phyloP scores from a whole-genome alignment of 2,888 invertebrate species.

The Drosophila sordidula region DNA sequence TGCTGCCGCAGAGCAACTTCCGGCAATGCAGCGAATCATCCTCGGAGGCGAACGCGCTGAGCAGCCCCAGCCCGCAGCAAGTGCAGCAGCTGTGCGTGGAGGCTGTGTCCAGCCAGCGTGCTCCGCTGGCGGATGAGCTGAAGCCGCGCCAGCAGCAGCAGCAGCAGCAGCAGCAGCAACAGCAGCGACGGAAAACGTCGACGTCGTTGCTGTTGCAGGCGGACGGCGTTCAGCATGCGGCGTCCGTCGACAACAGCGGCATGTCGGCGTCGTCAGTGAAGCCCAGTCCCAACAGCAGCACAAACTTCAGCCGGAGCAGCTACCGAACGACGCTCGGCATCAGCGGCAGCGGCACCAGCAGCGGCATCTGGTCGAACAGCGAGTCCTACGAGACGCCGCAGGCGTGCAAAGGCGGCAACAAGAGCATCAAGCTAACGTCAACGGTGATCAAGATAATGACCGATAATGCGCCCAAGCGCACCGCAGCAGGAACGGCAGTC shows the following conservation, averaged over 20 bases:
- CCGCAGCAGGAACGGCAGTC: not conserved
- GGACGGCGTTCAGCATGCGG: slow-evolving; percentile 21
- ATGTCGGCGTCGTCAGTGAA: slow-evolving; percentile 1
- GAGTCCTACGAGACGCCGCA: slow-evolving; percentile 10
- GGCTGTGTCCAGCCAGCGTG: slow-evolving; percentile 39
- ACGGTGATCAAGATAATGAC: slow-evolving; percentile 60
- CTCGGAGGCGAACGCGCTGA: slow-evolving; percentile 17
- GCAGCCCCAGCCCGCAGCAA: not conserved
- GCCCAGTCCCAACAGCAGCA: slow-evolving; percentile 9
- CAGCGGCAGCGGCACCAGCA: slow-evolving; percentile 26
- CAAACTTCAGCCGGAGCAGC: not conserved
- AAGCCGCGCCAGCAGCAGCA: slow-evolving; percentile 8
- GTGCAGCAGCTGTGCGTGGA: not conserved
- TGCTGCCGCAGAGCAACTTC: slow-evolving; percentile 43
- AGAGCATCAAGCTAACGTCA: slow-evolving; percentile 58
- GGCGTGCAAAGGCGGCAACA: slow-evolving; percentile 17
- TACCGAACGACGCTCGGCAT: slow-evolving; percentile 3
- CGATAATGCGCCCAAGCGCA: not conserved
- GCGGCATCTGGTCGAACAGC: slow-evolving; percentile 30
- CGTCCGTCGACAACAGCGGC: slow-evolving; percentile 41
- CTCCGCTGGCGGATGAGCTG: slow-evolving; percentile 18
- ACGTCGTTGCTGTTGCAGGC: slow-evolving; percentile 34
- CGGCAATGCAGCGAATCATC: slow-evolving; percentile 49
- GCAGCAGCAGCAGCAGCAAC: not conserved
- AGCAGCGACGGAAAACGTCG: slow-evolving; percentile 1